Percentiles rank a stretch among this genome's conserved stretches.
Evolutionary conservation across 2,113 vertebrate species (phyloP).

Genomic region (Paraplagusia blochii): DNA sequence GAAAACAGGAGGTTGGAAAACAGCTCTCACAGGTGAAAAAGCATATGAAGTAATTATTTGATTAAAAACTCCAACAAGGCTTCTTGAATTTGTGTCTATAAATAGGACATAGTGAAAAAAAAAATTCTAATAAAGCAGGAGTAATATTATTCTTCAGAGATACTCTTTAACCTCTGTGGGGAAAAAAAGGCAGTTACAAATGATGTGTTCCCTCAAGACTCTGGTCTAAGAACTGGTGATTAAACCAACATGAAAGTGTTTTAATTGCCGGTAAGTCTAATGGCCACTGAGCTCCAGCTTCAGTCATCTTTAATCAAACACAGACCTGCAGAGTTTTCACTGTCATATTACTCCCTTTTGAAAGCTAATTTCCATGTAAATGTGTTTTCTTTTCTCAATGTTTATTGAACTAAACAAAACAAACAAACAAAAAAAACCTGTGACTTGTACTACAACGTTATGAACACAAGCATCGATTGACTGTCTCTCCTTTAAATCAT

Average conservation of each 20-base stretch:
- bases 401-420: too few species aligned
- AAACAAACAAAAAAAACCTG: too few species aligned
- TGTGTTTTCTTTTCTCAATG: too few species aligned
- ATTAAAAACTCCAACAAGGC: too few species aligned
- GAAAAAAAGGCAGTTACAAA: neutral
- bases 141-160: neutral
- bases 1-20: too few species aligned
- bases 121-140: neutral
- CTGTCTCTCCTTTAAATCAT: too few species aligned
- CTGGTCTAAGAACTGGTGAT: neutral
- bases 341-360: neutral
- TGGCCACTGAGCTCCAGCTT: constrained; percentile 1
- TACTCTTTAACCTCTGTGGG: neutral
- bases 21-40: too few species aligned
- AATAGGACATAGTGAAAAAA: too few species aligned
- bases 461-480: too few species aligned
- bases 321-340: neutral
- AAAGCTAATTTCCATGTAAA: neutral
- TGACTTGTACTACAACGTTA: too few species aligned
- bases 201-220: constrained; percentile 2
- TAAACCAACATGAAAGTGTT: constrained; percentile 6
- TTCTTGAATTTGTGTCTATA: too few species aligned
- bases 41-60: too few species aligned
- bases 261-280: constrained; percentile 1
- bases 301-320: neutral